Evolutionary conservation across 1,140 invertebrate genomes (phyloP), one percentile per base, ranked within the genome.

Genomic region (Drosophila lowei): DNA sequence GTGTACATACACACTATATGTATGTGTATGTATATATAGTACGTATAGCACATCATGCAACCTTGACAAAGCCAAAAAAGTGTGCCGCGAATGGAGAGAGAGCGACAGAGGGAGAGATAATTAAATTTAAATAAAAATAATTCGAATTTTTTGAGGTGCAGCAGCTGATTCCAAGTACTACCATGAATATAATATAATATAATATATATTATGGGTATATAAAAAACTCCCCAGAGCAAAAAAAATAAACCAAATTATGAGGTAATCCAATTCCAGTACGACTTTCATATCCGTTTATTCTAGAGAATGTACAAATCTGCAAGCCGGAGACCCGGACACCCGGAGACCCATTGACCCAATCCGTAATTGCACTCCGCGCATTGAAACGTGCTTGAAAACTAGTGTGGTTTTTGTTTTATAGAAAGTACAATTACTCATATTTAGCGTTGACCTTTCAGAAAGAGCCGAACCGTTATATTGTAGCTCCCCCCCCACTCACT

Each of bases 61-160:
- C 65, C 63, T 68, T 68, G 63, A n/a, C 65, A 42, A 41, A 53
- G 64, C 28, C 15, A 38, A 66, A 38, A 60, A 53, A 66, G 61
- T 67, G 48, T 65, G 61, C 30, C 58, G 61, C 16, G 53, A 46
- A 38, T 56, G 28, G 23, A 5, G 25, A 5, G 48, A 50, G 23
- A 28, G 48, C 9, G 8, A 25, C 44, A 16, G 18, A 50, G 21
- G 46, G 49, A 18, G 71, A 79, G 65, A 79, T 79, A 79, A 79
- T 79, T 79, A 61, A 75, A 79, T 79, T 79, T 43, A 79, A 75
- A 79, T 71, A 70, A 65, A 74, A 74, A 38, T 38, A 38, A 67
- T 67, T 56, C 23, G 21, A 42, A 34, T 49, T 77, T 73, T 73
- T 53, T 23, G 23, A 71, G 70, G 55, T 61, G 64, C 54, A 79